Evolutionary conservation across 1,140 invertebrate genomes (phyloP), one percentile per base, ranked within the genome.

Genomic region (Leptestheria dahalacensis): DNA sequence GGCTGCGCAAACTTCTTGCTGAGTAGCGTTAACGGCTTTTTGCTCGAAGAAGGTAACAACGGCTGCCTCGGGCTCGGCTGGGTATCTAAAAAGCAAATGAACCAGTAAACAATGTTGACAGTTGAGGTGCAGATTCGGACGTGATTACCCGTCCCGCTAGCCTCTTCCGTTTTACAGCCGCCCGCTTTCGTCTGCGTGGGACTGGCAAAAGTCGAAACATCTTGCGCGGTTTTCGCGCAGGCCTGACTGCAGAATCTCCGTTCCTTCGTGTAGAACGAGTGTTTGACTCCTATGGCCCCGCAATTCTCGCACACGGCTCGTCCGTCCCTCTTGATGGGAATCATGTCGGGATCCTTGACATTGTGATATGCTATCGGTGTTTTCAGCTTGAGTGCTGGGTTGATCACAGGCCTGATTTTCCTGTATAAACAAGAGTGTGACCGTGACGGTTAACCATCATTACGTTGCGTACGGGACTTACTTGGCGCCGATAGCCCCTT

Each of bases 221-320:
- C 53, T 20, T 55, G 26, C 15, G 33, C 26, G 33, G 26, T 29
- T 59, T 82, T 73, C 2, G 83, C 83, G 72, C 85, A 88, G 12
- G 81, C 77, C 72, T 85, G 77, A 68, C 84, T 86, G 68, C 85
- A 88, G 71, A 84, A 87, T 61, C 83, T 75, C 64, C 88, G 77
- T 63, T 88, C 85, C 70, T 86, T 85, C 11, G 86, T 89, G 67
- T 91, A 91, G 72, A 91, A 91, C 2, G 87, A 85, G 72, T 89
- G 85, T 70, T 89, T 90, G 4, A 91, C 87, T 61, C 88, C 88
- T 64, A 90, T 86, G 28, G 85, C 83, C 54, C 88, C 88, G 73
- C 88, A 92, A 71, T 86, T 85, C 72, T 88, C 85, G 78, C 88
- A 91, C 29, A 89, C 85, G 66, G 86, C 86, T 77, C 88, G 87